Evolutionary conservation across 2,888 invertebrate genomes (phyloP), one percentile per base, ranked within the genome.

Genomic region (Gandaritis pyraliata): DNA sequence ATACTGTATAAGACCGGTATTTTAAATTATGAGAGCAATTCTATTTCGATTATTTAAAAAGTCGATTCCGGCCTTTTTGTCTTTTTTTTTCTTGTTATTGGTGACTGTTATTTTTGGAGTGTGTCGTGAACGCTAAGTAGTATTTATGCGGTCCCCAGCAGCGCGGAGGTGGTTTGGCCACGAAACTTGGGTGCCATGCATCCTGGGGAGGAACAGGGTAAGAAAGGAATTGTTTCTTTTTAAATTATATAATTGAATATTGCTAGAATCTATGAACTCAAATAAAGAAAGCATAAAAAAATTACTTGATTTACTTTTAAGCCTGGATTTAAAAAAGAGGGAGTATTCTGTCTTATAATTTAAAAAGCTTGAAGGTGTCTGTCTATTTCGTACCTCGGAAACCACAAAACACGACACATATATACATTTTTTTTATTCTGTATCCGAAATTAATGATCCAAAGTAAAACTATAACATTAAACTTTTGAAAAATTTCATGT

Each of bases 121-220:
- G 81, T 86, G 85, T 86, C 87, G 81, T 77, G 83, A 81, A 76
- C 82, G 83, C 80, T 91, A 90, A 91, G 90, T 85, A 91, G 88
- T 91, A 91, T 92, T 91, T 91, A 92, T 92, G 91, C 82, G 90
- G 81, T 88, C 82, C 85, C 90, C 89, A 87, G 78, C 89, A 69
- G 88, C 72, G 88, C 81, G 81, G 78, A 82, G 83, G 79, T 75
- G 76, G 81, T 78, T 79, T 71, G 77, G 74, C 70, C 72, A 77
- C 80, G 76, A 80, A 83, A 78, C 78, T 75, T 73, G 74, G 75
- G 57, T 68, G 66, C 69, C 64, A 45, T 7, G 45, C 38, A n/a
- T 15, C 38, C 41, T 29, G 33, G 23, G 43, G 30, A 46, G 33
- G 64, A 67, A 56, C 50, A 33, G 47, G 7, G 41, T 64, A 72